phyloP scores from a whole-genome alignment of 2,888 invertebrate species.

The Coremacera marginata region DNA sequence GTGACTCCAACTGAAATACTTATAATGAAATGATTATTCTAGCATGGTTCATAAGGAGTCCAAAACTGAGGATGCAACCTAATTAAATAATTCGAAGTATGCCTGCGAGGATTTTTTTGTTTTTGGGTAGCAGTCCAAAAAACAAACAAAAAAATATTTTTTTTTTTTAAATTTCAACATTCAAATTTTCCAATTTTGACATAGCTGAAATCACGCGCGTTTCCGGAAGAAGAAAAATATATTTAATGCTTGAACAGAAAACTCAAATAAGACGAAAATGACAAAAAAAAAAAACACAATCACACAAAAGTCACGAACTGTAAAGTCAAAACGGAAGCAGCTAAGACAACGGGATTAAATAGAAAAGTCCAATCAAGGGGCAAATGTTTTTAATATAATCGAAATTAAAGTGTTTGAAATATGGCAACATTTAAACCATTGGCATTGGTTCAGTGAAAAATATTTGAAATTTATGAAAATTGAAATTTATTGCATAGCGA shows the following conservation, averaged over 20 bases:
- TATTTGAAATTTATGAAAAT: no score
- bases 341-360: slow-evolving; percentile 55
- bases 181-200: slow-evolving; percentile 34
- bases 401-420: slow-evolving; percentile 43
- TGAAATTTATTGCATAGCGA: no score
- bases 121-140: slow-evolving; percentile 7
- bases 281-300: slow-evolving; percentile 24
- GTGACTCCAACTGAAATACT: slow-evolving; percentile 34
- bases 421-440: no score
- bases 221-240: slow-evolving; percentile 3
- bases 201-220: slow-evolving; percentile 18
- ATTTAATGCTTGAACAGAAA: slow-evolving; percentile 24
- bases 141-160: slow-evolving; percentile 18
- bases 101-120: not conserved
- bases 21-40: slow-evolving; percentile 12
- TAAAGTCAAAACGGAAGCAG: slow-evolving; percentile 42
- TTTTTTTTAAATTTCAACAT: not conserved
- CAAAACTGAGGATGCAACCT: not conserved
- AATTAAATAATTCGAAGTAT: not conserved
- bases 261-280: not conserved
- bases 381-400: slow-evolving; percentile 58
- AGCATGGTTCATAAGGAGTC: not conserved
- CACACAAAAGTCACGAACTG: slow-evolving; percentile 48
- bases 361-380: slow-evolving; percentile 57
- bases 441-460: no score